Conservation (phyloP, 2,113 vertebrate genomes). For the Grammomys dolichurus region DNA sequence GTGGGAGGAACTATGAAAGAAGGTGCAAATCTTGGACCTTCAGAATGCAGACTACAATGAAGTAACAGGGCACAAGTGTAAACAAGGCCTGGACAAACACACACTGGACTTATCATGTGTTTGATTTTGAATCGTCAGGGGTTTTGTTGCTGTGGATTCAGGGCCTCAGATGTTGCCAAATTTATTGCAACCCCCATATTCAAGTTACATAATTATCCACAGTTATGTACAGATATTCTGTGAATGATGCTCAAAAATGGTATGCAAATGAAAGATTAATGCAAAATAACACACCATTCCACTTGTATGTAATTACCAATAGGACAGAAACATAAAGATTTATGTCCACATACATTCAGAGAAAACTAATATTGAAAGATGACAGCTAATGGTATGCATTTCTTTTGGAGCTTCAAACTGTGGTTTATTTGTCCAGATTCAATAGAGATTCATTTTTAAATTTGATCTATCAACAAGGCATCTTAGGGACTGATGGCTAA, state of each 20-base stretch:
- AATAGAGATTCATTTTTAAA: slow-evolving; percentile 51
- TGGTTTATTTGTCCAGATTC: slow-evolving; percentile 22
- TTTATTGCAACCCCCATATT: not conserved
- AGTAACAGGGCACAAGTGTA: not conserved
- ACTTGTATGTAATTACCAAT: not conserved
- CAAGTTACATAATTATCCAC: not conserved
- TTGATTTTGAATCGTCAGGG: not conserved
- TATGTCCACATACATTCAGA: not conserved
- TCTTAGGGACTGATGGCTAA: not conserved
- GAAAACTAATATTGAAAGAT: not conserved
- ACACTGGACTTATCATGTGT: not conserved
- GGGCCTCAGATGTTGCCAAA: no score
- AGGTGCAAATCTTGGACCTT: no score
- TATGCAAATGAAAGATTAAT: not conserved
- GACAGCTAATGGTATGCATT: not conserved
- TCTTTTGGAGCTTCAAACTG: not conserved
- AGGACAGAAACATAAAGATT: not conserved
- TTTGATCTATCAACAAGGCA: not conserved
- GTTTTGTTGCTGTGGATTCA: not conserved
- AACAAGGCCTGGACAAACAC: not conserved
- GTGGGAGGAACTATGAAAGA: no score
- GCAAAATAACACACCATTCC: not conserved
- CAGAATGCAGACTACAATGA: not conserved
- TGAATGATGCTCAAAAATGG: not conserved
- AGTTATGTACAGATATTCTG: not conserved